Evolutionary conservation across 2,888 invertebrate genomes (phyloP).

Genomic region (Tricholauxania praeusta): DNA sequence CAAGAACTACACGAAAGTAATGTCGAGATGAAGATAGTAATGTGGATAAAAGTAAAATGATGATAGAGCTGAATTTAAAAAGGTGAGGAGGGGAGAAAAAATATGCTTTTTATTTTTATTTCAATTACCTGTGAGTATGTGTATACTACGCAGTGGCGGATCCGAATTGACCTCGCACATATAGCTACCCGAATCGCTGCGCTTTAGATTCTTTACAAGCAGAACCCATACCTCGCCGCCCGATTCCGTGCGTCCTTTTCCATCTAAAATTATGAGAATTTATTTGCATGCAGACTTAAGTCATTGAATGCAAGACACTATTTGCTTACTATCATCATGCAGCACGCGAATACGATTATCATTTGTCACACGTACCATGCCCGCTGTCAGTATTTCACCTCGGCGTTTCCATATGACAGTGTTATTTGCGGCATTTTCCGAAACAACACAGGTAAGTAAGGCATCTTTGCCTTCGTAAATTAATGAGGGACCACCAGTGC

Average conservation of each 20-base stretch:
- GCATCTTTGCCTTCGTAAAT: conserved; percentile 82
- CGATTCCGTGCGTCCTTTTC: conserved; percentile 57
- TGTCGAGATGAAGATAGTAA: not conserved
- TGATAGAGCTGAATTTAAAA: not conserved
- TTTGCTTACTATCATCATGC: conserved; percentile 80
- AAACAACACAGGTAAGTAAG: conserved; percentile 84
- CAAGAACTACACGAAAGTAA: not conserved
- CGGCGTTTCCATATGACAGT: conserved; percentile 84
- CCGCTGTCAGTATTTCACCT: conserved; percentile 80
- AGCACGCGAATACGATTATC: conserved; percentile 80
- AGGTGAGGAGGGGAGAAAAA: not conserved
- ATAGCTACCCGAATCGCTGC: conserved; percentile 82
- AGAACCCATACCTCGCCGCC: conserved; percentile 90
- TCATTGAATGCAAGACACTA: not conserved
- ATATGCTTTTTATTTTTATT: not conserved
- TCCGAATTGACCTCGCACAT: conserved; percentile 86
- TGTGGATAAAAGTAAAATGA: not conserved
- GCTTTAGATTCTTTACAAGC: conserved; percentile 77
- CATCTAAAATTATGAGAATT: conserved; percentile 52
- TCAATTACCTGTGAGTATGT: conserved; percentile 78
- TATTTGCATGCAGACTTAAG: not conserved
- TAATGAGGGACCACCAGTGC: conserved; percentile 65
- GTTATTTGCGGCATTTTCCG: conserved; percentile 71
- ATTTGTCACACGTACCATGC: conserved; percentile 79
- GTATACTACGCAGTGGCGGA: conserved; percentile 82